Evolutionary conservation across 2,888 invertebrate genomes (phyloP), one percentile per base, ranked within the genome.

Genomic region (Pammene aurita): DNA sequence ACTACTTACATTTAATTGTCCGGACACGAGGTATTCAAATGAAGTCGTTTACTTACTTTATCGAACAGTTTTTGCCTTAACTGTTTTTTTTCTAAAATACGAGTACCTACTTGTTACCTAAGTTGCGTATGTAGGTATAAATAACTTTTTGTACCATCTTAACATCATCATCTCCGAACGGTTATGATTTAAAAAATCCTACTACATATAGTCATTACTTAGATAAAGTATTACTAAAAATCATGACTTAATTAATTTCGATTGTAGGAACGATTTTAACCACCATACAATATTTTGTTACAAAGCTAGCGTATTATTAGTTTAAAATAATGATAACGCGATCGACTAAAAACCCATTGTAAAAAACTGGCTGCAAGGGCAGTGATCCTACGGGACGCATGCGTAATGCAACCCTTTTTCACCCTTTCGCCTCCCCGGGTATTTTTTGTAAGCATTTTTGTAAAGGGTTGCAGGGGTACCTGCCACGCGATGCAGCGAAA

Each of bases 371-470:
- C 81, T 84, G 82, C 84, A 87, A 89, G 92, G 90, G 88, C 89
- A 89, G 78, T 88, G 88, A 85, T 88, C 89, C 88, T 86, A 71
- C 77, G 81, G 80, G 80, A 81, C 92, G 92, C 92, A 92, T 90
- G 92, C 92, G 92, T 89, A 88, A 86, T 86, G 83, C 87, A 91
- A 92, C 92, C 92, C 92, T 91, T 92, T 89, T 91, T 90, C 87
- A 90, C 90, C 91, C 91, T 88, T 92, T 91, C 87, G 85, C 80
- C 86, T 87, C 89, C 89, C 91, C 77, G 85, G 85, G 85, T 79
- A 82, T 91, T 89, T 92, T 92, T 92, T 90, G 84, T 90, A 84
- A 87, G 87, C 85, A 84, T 89, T 90, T 90, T 89, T 89, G 80
- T 90, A 92, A 90, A 89, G 92, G 90, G 90, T 92, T 92, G 88